Conservation (phyloP, 1,140 invertebrate species). For the Notospermus geniculatus region DNA sequence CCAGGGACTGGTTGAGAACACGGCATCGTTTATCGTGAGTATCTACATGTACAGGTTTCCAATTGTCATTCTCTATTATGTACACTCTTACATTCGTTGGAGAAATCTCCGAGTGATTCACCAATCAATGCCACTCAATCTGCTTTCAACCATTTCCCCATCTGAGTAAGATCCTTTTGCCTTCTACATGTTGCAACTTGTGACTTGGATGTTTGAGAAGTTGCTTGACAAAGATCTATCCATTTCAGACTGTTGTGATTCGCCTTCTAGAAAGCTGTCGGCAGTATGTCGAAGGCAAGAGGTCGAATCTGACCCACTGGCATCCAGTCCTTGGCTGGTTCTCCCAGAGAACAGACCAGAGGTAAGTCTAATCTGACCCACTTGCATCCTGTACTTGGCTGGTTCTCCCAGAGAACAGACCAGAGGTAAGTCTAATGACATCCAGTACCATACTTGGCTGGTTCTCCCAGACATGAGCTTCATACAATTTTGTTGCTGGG, state of each 20-base stretch:
- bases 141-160: slow-evolving; percentile 2
- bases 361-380: slow-evolving; percentile 74
- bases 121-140: neutral
- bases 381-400: slow-evolving; percentile 97
- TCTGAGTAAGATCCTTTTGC: neutral
- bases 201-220: too few relatives aligned
- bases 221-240: slow-evolving; percentile 1
- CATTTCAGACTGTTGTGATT: slow-evolving; percentile 71
- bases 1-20: slow-evolving; percentile 51
- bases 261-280: slow-evolving; percentile 79
- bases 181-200: too few relatives aligned
- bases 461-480: too few relatives aligned
- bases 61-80: too few relatives aligned
- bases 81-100: too few relatives aligned
- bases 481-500: too few relatives aligned
- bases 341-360: slow-evolving; percentile 75
- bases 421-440: slow-evolving; percentile 45
- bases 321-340: slow-evolving; percentile 98
- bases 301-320: slow-evolving; percentile 90
- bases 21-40: slow-evolving; percentile 55
- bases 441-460: too few relatives aligned
- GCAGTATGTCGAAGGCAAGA: slow-evolving; percentile 79
- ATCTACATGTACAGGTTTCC: slow-evolving; percentile 13
- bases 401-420: slow-evolving; percentile 87
- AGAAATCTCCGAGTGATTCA: too few relatives aligned